Evolutionary conservation across 1,140 invertebrate species (phyloP), one percentile per base, ranked within the genome.

Genomic region (Drosophila tropicalis): DNA sequence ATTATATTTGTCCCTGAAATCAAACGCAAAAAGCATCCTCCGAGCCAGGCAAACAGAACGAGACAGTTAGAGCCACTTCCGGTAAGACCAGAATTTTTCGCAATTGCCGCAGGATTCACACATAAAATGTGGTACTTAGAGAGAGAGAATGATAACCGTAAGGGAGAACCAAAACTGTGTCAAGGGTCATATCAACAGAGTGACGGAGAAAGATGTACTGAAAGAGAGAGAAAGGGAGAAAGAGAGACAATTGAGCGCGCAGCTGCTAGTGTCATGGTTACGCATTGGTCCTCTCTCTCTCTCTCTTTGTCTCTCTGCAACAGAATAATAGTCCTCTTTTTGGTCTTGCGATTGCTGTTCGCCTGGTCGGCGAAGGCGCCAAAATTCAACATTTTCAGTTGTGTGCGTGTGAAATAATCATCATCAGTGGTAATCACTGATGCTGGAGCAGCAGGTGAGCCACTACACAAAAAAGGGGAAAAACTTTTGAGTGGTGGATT

Each of bases 1-100:
- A 91, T 91, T 78, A 81, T 74, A 91, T 86, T 89, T 91, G 89
- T 91, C 89, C 84, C 89, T 91, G 89, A 91, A 91, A 91, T 91
- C 89, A 91, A 91, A 91, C 90, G 81, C 84, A 91, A 91, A 91
- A 91, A 91, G 89, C 90, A 91, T 91, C 84, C 79, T 85, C 47
- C 41, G 54, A 40, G 73, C 55, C 73, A 79, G 89, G 89, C 72
- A 55, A 79, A 41, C 89, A 91, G 89, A 44, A 75, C 54, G 12
- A 47, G 47, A 58, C 54, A 51, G 70, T 62, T 71, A 71, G 80
- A 62, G 34, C 12, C 36, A 65, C 55, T 72, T 87, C 73, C 79
- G 84, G 60, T 58, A 39, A 41, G 10, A 40, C 73, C 89, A 79
- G 17, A 51, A 51, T 51, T 51, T 51, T 51, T 51, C 12, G 44